These are phyloP conservation scores for Druon quercuslanigerum DNA, from an alignment of 1,140 invertebrate genomes.

Conservation along the genomic window DNA sequence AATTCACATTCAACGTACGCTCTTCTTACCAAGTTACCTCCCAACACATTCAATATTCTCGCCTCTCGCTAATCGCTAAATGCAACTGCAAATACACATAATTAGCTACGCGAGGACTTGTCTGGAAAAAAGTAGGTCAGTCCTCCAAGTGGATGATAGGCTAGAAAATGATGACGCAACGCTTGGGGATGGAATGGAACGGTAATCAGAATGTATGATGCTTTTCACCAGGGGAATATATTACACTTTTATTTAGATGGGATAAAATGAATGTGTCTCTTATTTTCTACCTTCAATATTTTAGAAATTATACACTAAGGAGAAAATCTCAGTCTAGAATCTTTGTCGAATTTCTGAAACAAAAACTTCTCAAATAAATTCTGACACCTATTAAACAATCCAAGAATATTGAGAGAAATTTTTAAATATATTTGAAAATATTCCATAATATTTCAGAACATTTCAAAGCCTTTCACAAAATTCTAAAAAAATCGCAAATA, in stretches of 20 bases:
- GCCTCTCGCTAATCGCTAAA: constrained; percentile 1
- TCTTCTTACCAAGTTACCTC: not conserved
- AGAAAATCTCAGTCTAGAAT: too few relatives aligned
- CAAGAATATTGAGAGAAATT: too few relatives aligned
- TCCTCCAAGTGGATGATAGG: not conserved
- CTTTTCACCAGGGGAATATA: not conserved
- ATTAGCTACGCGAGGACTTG: constrained; percentile 1
- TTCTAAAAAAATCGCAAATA: too few relatives aligned
- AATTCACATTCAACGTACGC: constrained; percentile 21
- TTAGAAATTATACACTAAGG: too few relatives aligned
- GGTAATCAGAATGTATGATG: not conserved
- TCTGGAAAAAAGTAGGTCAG: constrained; percentile 2
- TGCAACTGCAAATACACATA: constrained; percentile 3
- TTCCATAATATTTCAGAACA: too few relatives aligned
- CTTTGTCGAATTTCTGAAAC: too few relatives aligned
- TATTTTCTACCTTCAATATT: not conserved
- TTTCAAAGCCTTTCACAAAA: too few relatives aligned
- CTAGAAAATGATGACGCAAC: not conserved
- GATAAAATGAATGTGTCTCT: not conserved
- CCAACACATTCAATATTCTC: constrained; percentile 2
- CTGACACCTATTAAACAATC: too few relatives aligned
- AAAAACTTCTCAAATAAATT: too few relatives aligned
- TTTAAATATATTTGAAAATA: too few relatives aligned
- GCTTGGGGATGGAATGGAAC: not conserved
- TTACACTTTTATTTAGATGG: not conserved